phyloP scores from a whole-genome alignment of 2,888 invertebrate species.

The Pachydiplax longipennis region DNA sequence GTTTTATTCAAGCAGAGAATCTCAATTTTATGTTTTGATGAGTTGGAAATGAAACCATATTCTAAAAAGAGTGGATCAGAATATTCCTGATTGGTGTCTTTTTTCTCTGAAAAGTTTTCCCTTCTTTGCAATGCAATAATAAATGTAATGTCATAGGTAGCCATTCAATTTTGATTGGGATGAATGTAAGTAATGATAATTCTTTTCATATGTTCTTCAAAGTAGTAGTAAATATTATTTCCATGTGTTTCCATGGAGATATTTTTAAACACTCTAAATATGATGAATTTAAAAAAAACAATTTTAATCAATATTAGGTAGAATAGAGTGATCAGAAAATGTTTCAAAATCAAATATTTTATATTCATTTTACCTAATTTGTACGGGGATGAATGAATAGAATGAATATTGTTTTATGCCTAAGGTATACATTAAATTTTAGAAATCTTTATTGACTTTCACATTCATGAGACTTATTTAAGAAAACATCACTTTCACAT shows the following conservation, averaged over 20 bases:
- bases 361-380: too few species aligned
- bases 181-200: background rate
- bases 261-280: too few species aligned
- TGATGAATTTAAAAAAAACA: too few species aligned
- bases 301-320: too few species aligned
- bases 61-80: background rate
- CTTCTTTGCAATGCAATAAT: background rate
- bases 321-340: too few species aligned
- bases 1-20: background rate
- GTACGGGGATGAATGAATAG: too few species aligned
- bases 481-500: conserved; percentile 52
- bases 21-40: background rate
- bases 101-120: background rate
- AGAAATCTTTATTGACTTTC: too few species aligned
- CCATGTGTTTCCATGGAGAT: too few species aligned
- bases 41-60: background rate
- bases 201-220: background rate
- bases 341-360: too few species aligned
- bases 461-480: conserved; percentile 49
- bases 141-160: background rate
- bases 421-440: too few species aligned
- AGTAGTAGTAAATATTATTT: too few species aligned
- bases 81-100: background rate
- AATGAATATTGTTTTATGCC: too few species aligned
- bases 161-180: background rate